Percentiles rank a stretch among this genome's conserved stretches.
Evolutionary conservation across 2,797 vertebrate species (phyloP).

Genomic region (Sorex maritimensis): DNA sequence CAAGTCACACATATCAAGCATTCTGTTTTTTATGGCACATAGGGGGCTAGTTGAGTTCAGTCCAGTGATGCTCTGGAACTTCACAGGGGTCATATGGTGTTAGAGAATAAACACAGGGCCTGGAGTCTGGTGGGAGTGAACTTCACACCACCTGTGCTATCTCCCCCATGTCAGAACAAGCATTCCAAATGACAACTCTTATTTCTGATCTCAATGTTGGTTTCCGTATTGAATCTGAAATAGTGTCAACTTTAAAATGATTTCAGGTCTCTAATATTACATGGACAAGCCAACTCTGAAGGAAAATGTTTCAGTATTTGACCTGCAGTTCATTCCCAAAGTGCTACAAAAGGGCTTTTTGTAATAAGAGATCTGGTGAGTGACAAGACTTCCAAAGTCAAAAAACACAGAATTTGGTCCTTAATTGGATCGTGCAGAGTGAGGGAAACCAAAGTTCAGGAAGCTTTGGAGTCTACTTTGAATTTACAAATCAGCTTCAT

Average conservation of each 20-base stretch:
- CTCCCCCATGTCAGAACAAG: too few relatives aligned
- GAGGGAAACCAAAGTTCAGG: neutral
- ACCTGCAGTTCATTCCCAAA: conserved; percentile 6
- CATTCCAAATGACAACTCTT: neutral
- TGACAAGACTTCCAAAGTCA: neutral
- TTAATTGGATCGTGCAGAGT: conserved; percentile 1
- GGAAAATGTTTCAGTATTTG: neutral
- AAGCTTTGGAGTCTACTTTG: neutral
- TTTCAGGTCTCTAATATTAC: neutral
- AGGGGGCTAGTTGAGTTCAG: too few relatives aligned
- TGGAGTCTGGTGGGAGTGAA: too few relatives aligned
- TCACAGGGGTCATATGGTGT: too few relatives aligned
- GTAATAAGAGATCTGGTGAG: conserved; percentile 10
- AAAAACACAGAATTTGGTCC: conserved; percentile 1
- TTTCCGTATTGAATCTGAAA: neutral
- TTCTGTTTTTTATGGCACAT: neutral
- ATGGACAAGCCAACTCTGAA: neutral
- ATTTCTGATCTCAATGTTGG: neutral
- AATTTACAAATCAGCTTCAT: neutral
- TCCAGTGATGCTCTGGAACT: too few relatives aligned
- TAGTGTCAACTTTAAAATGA: neutral
- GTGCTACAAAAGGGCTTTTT: conserved; percentile 15
- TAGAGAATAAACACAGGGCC: too few relatives aligned
- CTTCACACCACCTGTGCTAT: too few relatives aligned
- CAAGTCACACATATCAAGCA: too few relatives aligned